Percentiles rank a stretch among this genome's conserved stretches.
Evolutionary conservation across 2,113 vertebrate genomes (phyloP).

Genomic region (Leucopsar rothschildi): DNA sequence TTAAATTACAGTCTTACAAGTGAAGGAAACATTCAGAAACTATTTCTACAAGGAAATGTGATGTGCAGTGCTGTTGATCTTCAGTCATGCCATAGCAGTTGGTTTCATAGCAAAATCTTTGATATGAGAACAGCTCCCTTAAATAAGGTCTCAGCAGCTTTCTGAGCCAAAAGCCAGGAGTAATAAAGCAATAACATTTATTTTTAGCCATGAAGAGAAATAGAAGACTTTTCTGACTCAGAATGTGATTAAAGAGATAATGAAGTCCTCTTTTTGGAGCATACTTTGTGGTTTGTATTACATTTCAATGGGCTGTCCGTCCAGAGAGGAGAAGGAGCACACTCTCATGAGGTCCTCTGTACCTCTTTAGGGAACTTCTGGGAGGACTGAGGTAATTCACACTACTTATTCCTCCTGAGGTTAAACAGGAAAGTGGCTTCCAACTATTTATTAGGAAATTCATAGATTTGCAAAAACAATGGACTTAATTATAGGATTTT

Average conservation of each 20-base stretch:
- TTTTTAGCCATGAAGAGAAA: not conserved
- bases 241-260: not conserved
- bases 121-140: not conserved
- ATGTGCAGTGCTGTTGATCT: not conserved
- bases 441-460: not conserved
- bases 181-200: conserved; percentile 8
- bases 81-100: not conserved
- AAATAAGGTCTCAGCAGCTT: not conserved
- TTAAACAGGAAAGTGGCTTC: conserved; percentile 2
- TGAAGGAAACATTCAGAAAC: not conserved
- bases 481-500: not conserved
- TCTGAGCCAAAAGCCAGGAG: not conserved
- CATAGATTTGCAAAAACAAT: not conserved
- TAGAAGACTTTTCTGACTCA: not conserved
- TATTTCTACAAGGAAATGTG: not conserved
- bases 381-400: not conserved
- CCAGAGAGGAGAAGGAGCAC: not conserved
- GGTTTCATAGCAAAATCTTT: not conserved
- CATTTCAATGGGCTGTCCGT: not conserved
- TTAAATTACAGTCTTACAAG: not conserved
- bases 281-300: not conserved
- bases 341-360: not conserved
- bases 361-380: not conserved
- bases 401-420: not conserved
- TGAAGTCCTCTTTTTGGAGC: not conserved